Percentiles rank a stretch among this genome's conserved stretches.
Evolutionary conservation across 2,888 invertebrate species (phyloP).

Genomic region (Azorinus chamasolen): DNA sequence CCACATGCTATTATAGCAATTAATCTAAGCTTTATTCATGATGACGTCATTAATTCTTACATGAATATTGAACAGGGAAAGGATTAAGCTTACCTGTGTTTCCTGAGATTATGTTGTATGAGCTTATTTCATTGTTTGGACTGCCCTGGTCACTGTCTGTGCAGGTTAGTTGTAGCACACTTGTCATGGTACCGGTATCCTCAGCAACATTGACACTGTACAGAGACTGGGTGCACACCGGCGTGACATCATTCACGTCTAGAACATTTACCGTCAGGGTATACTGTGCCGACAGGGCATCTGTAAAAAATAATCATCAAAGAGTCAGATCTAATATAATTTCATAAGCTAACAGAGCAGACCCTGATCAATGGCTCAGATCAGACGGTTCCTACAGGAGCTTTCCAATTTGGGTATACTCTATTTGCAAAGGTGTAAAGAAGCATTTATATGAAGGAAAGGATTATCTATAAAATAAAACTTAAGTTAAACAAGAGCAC

Average conservation of each 20-base stretch:
- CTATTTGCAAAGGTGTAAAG: too few relatives aligned
- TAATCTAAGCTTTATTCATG: too few relatives aligned
- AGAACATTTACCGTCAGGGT: constrained; percentile 66
- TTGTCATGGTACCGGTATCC: constrained; percentile 38
- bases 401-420: too few relatives aligned
- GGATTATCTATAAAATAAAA: too few relatives aligned
- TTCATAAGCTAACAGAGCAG: too few relatives aligned
- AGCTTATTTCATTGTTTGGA: constrained; percentile 65
- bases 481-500: too few relatives aligned
- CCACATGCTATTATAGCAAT: too few relatives aligned
- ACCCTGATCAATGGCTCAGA: too few relatives aligned
- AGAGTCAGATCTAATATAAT: background rate
- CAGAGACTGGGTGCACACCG: constrained; percentile 68
- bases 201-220: constrained; percentile 69
- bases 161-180: constrained; percentile 69
- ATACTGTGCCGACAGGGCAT: constrained; percentile 59
- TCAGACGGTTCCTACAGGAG: too few relatives aligned
- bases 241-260: constrained; percentile 79
- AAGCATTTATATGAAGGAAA: too few relatives aligned
- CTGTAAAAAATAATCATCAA: background rate
- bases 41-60: too few relatives aligned
- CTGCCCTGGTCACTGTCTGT: constrained; percentile 61
- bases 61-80: too few relatives aligned
- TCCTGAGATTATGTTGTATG: constrained; percentile 59
- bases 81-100: constrained; percentile 62